These are phyloP conservation scores for Carpatolechia fugitivella DNA, from an alignment of 2,888 invertebrate genomes.

Conservation along the genomic window DNA sequence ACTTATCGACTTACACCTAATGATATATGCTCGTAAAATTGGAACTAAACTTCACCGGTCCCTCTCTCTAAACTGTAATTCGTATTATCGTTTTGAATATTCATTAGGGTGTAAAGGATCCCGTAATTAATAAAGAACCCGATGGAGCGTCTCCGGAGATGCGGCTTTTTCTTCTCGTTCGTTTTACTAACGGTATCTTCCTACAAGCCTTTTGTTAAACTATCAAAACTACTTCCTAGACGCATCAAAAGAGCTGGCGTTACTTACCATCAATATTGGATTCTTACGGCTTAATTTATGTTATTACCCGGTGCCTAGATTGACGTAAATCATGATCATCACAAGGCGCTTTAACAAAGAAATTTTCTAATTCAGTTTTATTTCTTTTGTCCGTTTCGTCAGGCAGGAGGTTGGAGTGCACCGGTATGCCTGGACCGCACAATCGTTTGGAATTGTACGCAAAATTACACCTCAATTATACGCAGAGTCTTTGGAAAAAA, in stretches of 20 bases:
- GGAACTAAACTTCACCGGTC: slow-evolving; percentile 51
- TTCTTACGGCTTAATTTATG: slow-evolving; percentile 49
- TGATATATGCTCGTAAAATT: slow-evolving; percentile 70
- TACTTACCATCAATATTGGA: slow-evolving; percentile 36
- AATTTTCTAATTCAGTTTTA: slow-evolving; percentile 58
- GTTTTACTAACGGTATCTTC: slow-evolving; percentile 45
- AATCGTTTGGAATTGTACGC: slow-evolving; percentile 55
- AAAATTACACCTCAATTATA: slow-evolving; percentile 70
- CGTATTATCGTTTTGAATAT: slow-evolving; percentile 55
- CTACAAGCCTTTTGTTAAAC: slow-evolving; percentile 44
- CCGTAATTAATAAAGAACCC: slow-evolving; percentile 58
- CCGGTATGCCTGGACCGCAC: slow-evolving; percentile 45
- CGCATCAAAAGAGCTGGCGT: slow-evolving; percentile 35
- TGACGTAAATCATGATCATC: slow-evolving; percentile 62
- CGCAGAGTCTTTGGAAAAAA: slow-evolving; percentile 48
- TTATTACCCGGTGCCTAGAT: slow-evolving; percentile 43
- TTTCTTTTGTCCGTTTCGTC: slow-evolving; percentile 46
- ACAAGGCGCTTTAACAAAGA: slow-evolving; percentile 48
- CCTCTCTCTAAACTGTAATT: slow-evolving; percentile 37
- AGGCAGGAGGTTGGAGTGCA: slow-evolving; percentile 42
- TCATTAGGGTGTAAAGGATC: slow-evolving; percentile 58
- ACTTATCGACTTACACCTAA: slow-evolving; percentile 59
- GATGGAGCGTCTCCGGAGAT: slow-evolving; percentile 41
- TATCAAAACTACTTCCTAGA: slow-evolving; percentile 29
- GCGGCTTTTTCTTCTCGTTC: slow-evolving; percentile 40